Percentiles rank a stretch among this genome's conserved stretches.
Evolutionary conservation across 2,888 invertebrate species (phyloP).

Genomic region (Parthenolecanium corni): DNA sequence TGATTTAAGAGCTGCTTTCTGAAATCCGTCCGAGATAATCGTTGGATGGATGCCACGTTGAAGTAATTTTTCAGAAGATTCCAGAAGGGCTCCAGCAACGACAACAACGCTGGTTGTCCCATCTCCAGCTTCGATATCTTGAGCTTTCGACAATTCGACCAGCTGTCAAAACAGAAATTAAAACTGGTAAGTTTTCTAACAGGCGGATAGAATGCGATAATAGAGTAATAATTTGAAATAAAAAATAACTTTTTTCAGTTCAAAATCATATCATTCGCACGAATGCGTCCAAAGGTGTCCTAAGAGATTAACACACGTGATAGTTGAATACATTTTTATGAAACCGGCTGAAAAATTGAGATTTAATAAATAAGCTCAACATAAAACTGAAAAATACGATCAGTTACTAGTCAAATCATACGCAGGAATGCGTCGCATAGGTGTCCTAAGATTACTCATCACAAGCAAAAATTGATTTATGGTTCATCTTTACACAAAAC

Average conservation of each 20-base stretch:
- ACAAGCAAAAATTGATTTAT: too few relatives aligned
- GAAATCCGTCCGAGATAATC: constrained; percentile 92
- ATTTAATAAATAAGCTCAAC: too few relatives aligned
- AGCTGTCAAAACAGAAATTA: constrained; percentile 48
- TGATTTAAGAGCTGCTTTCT: constrained; percentile 65
- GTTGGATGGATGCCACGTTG: constrained; percentile 95
- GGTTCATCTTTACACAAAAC: too few relatives aligned
- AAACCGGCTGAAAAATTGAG: too few relatives aligned
- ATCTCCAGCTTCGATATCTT: constrained; percentile 98
- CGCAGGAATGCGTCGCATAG: neutral
- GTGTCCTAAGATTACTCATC: constrained; percentile 16
- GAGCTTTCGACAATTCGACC: constrained; percentile 95
- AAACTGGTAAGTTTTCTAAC: neutral
- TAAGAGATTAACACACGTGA: too few relatives aligned
- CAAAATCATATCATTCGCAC: neutral
- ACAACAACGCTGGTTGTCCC: constrained; percentile 98
- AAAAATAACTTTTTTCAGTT: too few relatives aligned
- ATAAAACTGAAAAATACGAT: too few relatives aligned
- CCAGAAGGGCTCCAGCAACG: constrained; percentile 88
- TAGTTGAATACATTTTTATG: too few relatives aligned
- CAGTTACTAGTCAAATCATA: too few relatives aligned
- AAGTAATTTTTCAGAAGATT: constrained; percentile 84
- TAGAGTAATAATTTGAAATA: too few relatives aligned
- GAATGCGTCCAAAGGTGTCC: too few relatives aligned
- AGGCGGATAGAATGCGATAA: too few relatives aligned